Conservation (phyloP, 2,113 vertebrate genomes). For the Platichthys stellatus region DNA sequence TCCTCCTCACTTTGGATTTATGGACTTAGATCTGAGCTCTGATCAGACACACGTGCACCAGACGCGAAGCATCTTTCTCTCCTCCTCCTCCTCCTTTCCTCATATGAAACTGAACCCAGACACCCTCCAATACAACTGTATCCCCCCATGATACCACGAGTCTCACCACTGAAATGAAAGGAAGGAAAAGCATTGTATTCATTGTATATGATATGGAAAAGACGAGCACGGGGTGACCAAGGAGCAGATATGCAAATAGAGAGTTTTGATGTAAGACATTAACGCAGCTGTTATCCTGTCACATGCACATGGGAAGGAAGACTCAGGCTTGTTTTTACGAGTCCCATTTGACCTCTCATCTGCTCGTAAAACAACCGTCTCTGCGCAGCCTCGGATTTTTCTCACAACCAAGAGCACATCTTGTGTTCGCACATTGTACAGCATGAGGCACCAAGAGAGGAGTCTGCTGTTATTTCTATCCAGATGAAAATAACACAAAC, state of each 20-base stretch:
- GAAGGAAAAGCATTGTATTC: not conserved
- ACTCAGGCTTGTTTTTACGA: slow-evolving; percentile 58
- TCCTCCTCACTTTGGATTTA: slow-evolving; percentile 34
- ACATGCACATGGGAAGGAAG: slow-evolving; percentile 69
- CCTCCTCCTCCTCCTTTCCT: not conserved
- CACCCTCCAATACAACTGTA: slow-evolving; percentile 1
- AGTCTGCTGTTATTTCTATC: slow-evolving; percentile 23
- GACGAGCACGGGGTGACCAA: not conserved
- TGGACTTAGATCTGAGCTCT: slow-evolving; percentile 11
- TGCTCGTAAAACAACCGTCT: slow-evolving; percentile 62
- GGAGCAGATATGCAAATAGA: slow-evolving; percentile 40
- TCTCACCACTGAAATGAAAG: too few species aligned
- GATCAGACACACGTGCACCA: slow-evolving; percentile 26
- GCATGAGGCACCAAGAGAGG: slow-evolving; percentile 7
- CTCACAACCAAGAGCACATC: slow-evolving; percentile 16
- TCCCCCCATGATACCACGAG: too few species aligned
- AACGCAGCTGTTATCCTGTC: slow-evolving; percentile 67
- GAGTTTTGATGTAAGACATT: slow-evolving; percentile 43
- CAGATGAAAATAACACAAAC: slow-evolving; percentile 1
- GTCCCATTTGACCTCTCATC: slow-evolving; percentile 51
- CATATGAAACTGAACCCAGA: slow-evolving; percentile 37
- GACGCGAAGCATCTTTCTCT: slow-evolving; percentile 30
- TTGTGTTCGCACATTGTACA: slow-evolving; percentile 16
- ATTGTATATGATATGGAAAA: slow-evolving; percentile 14
- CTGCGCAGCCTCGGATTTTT: slow-evolving; percentile 26